These are phyloP conservation scores for Phalacrocorax carbo DNA, from an alignment of 2,113 vertebrate genomes.

Conservation along the genomic window DNA sequence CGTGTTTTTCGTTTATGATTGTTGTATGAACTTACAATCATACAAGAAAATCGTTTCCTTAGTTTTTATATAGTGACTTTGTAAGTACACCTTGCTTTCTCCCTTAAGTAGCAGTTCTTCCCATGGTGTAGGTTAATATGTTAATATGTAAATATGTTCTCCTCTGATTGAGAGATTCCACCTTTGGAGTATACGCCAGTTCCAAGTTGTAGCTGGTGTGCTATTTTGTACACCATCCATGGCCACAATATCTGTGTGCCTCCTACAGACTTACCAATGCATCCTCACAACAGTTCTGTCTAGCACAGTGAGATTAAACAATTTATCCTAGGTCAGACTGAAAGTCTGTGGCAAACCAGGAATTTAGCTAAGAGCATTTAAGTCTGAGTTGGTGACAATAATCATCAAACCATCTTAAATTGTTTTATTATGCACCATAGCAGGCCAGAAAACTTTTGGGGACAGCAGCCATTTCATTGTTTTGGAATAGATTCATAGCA, in stretches of 20 bases:
- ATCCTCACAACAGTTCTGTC: neutral
- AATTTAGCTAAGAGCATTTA: neutral
- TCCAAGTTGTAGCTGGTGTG: neutral
- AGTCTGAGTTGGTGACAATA: neutral
- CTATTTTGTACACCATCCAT: neutral
- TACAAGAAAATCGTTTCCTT: neutral
- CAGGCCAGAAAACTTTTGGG: neutral
- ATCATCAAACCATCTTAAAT: neutral
- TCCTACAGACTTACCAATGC: neutral
- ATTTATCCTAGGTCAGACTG: neutral
- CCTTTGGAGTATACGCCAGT: neutral
- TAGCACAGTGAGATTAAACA: neutral
- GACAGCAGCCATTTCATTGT: neutral
- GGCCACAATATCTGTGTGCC: neutral
- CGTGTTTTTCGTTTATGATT: rapidly evolving
- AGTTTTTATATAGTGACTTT: neutral
- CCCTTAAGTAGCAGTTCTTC: neutral
- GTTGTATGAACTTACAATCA: neutral
- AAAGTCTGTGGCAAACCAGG: neutral
- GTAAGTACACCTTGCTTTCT: neutral
- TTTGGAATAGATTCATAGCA: neutral
- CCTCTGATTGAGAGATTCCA: neutral
- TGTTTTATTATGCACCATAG: neutral
- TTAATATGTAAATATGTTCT: neutral
- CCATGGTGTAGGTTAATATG: neutral